Evolutionary conservation across 2,113 vertebrate genomes (phyloP).

Genomic region (Sander lucioperca): DNA sequence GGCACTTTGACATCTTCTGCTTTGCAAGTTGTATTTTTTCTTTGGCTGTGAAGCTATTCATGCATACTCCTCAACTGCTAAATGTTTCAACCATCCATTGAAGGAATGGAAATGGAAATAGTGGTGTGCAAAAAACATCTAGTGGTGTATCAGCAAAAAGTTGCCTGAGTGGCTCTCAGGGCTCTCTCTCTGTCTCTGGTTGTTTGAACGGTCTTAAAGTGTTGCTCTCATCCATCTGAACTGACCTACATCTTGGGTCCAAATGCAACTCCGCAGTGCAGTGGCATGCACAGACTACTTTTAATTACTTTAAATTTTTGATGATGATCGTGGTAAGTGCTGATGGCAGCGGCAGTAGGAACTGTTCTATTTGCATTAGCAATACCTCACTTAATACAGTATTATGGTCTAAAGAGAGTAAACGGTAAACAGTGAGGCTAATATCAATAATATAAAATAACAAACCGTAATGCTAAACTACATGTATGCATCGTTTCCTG

Average conservation of each 20-base stretch:
- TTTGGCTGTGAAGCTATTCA: slow-evolving; percentile 29
- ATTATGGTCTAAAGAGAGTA: not conserved
- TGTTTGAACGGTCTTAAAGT: slow-evolving; percentile 29
- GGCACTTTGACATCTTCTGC: slow-evolving; percentile 53
- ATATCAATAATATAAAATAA: not conserved
- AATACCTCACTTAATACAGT: not conserved
- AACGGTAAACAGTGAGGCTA: not conserved
- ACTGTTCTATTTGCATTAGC: not conserved
- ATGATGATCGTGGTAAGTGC: not conserved
- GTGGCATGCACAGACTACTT: slow-evolving; percentile 6
- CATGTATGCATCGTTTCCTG: not conserved
- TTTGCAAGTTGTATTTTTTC: slow-evolving; percentile 46
- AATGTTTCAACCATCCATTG: slow-evolving; percentile 52
- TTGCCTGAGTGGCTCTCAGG: slow-evolving; percentile 22
- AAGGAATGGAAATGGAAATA: slow-evolving; percentile 57
- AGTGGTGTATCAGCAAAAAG: slow-evolving; percentile 19
- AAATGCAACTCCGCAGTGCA: slow-evolving; percentile 10
- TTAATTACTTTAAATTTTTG: not conserved
- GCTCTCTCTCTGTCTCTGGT: slow-evolving; percentile 28
- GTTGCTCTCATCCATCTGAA: slow-evolving; percentile 33
- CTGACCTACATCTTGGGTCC: slow-evolving; percentile 19
- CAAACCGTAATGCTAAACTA: not conserved
- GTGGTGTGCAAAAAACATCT: slow-evolving; percentile 45
- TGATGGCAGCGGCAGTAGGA: not conserved
- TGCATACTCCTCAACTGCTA: slow-evolving; percentile 26